These are phyloP conservation scores for Melieria omissa DNA, from an alignment of 2,888 invertebrate genomes.

Conservation along the genomic window DNA sequence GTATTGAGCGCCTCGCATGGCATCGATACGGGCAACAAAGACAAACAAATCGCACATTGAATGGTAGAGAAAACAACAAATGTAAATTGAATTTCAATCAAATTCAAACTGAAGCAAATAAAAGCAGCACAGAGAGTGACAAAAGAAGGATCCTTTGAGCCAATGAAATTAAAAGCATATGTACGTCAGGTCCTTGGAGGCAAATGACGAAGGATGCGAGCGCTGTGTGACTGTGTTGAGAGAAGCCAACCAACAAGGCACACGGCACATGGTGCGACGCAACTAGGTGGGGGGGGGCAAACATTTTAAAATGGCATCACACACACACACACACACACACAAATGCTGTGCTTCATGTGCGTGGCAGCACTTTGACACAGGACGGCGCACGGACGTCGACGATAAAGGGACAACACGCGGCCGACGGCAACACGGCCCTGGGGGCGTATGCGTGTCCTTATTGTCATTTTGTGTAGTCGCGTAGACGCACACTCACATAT, in stretches of 20 bases:
- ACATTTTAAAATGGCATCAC: conserved; percentile 36
- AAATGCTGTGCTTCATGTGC: not conserved
- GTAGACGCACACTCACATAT: not conserved
- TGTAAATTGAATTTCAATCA: conserved; percentile 39
- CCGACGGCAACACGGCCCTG: too few species aligned
- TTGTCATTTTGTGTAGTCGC: not conserved
- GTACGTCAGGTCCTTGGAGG: conserved; percentile 9
- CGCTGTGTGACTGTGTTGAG: too few species aligned
- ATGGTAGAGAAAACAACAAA: not conserved
- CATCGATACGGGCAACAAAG: too few species aligned
- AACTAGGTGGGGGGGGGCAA: not conserved
- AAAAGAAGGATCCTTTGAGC: conserved; percentile 20
- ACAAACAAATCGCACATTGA: too few species aligned
- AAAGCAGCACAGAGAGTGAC: not conserved
- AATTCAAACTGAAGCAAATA: conserved; percentile 32
- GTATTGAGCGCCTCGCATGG: too few species aligned
- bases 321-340: conserved; percentile 3
- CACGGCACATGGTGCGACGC: too few species aligned
- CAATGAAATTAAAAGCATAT: conserved; percentile 30
- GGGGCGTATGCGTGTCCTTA: too few species aligned
- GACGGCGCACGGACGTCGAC: too few species aligned
- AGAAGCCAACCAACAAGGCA: too few species aligned
- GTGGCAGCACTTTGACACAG: too few species aligned
- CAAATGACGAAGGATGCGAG: not conserved
- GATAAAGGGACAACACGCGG: too few species aligned